phyloP scores from a whole-genome alignment of 2,888 invertebrate species.

The Rotaria sp. region DNA sequence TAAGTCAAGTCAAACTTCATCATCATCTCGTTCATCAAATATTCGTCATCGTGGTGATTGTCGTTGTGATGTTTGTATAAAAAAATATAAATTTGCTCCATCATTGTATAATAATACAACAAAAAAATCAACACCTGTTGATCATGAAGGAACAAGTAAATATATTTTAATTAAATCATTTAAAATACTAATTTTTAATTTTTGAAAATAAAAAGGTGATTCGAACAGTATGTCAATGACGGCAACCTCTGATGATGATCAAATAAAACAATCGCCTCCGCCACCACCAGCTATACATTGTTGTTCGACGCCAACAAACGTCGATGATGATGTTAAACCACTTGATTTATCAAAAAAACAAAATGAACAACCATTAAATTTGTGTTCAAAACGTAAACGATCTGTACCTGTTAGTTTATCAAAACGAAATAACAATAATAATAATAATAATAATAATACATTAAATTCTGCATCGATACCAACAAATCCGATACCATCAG shows the following conservation, averaged over 20 bases:
- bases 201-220: no score
- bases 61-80: constrained; percentile 34
- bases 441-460: neutral
- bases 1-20: neutral
- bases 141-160: no score
- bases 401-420: neutral
- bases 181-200: no score
- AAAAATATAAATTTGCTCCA: constrained; percentile 38
- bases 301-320: neutral
- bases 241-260: neutral
- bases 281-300: neutral
- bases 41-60: constrained; percentile 39
- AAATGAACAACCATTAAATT: neutral
- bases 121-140: neutral
- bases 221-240: neutral
- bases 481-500: neutral
- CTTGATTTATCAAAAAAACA: neutral
- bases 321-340: neutral
- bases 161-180: no score
- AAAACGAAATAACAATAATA: neutral
- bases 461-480: no score
- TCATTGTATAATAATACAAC: neutral
- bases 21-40: constrained; percentile 10
- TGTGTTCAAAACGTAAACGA: neutral
- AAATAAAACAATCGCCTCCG: neutral